Conservation (phyloP, 2,113 vertebrate species). For the Hymenochirus boettgeri region DNA sequence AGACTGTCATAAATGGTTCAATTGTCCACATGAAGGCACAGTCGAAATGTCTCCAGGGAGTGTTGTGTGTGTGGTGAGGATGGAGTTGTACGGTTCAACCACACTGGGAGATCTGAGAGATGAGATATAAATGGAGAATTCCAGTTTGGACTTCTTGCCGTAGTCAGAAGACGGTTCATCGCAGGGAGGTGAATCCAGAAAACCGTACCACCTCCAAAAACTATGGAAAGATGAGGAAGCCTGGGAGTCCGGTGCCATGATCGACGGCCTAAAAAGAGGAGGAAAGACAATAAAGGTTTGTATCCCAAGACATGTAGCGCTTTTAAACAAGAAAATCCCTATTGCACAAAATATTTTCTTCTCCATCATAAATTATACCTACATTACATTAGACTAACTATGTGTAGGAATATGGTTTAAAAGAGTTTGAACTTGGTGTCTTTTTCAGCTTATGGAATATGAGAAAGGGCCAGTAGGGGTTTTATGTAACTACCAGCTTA, state of each 20-base stretch:
- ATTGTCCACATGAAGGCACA: conserved; percentile 24
- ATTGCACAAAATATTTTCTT: too few relatives aligned
- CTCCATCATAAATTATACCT: too few relatives aligned
- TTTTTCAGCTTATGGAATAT: too few relatives aligned
- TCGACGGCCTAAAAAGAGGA: background rate
- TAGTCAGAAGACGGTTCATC: conserved; percentile 68
- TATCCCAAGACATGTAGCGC: too few relatives aligned
- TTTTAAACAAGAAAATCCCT: too few relatives aligned
- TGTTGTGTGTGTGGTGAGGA: conserved; percentile 4
- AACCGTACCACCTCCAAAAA: conserved; percentile 79
- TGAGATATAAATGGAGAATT: conserved; percentile 72
- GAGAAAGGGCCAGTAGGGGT: too few relatives aligned
- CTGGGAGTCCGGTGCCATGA: conserved; percentile 8
- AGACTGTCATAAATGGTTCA: background rate
- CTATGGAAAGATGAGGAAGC: conserved; percentile 76
- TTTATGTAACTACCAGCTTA: conserved; percentile 59
- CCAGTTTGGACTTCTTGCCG: conserved; percentile 72
- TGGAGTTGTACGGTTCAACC: conserved; percentile 47
- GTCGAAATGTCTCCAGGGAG: background rate
- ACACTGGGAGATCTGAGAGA: conserved; percentile 68
- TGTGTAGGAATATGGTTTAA: background rate
- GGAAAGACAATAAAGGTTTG: too few relatives aligned
- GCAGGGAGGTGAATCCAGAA: conserved; percentile 57
- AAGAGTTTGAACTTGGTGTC: too few relatives aligned
- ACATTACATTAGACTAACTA: background rate